Evolutionary conservation across 1,140 invertebrate genomes (phyloP).

Genomic region (Sminthurides bifidus): DNA sequence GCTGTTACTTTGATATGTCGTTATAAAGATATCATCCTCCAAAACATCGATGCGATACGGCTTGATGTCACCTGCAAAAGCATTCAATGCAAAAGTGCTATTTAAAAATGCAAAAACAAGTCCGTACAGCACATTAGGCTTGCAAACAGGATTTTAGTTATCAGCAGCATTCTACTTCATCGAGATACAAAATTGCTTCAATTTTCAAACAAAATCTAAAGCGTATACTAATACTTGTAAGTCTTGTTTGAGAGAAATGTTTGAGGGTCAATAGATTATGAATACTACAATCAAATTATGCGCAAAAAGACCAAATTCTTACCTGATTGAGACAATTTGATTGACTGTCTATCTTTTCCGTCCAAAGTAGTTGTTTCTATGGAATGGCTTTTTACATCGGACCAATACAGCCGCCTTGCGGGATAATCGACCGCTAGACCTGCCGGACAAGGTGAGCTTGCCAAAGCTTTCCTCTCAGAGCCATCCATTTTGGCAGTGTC

Average conservation of each 20-base stretch:
- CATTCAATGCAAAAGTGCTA: no score
- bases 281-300: no score
- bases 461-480: slow-evolving; percentile 43
- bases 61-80: slow-evolving; percentile 34
- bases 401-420: slow-evolving; percentile 58
- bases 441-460: slow-evolving; percentile 48
- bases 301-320: slow-evolving; percentile 24
- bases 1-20: slow-evolving; percentile 49
- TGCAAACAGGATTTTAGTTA: no score
- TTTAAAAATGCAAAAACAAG: no score
- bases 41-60: slow-evolving; percentile 62
- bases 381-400: slow-evolving; percentile 57
- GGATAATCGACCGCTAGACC: slow-evolving; percentile 57
- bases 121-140: no score
- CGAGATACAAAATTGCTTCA: no score
- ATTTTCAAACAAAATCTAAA: no score
- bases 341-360: slow-evolving; percentile 51
- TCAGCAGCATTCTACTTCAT: no score
- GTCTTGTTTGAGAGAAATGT: not conserved
- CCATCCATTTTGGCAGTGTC: slow-evolving; percentile 57
- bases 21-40: slow-evolving; percentile 56
- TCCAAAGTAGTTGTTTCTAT: slow-evolving; percentile 64
- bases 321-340: slow-evolving; percentile 44
- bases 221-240: not conserved
- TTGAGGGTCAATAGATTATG: not conserved